Conservation (phyloP, 2,797 vertebrate species). For the Characodon lateralis region DNA sequence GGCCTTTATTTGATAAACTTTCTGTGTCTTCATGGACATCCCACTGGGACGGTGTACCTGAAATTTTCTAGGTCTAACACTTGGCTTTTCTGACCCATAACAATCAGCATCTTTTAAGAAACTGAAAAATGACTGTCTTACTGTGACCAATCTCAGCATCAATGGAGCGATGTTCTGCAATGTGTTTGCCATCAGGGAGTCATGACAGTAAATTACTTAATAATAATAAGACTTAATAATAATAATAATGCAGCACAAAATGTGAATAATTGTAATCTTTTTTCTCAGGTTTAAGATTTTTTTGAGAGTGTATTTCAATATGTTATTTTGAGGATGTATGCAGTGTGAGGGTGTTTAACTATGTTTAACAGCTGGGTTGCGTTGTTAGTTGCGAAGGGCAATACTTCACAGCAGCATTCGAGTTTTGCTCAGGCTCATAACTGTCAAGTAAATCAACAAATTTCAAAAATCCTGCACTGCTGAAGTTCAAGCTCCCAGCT, state of each 20-base stretch:
- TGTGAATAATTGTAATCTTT: neutral
- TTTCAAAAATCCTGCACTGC: conserved; percentile 25
- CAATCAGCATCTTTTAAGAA: too few relatives aligned
- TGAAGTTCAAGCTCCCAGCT: conserved; percentile 18
- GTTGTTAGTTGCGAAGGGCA: conserved; percentile 27
- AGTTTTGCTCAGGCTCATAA: conserved; percentile 35
- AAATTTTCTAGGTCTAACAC: neutral
- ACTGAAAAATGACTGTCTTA: neutral
- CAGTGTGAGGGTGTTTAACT: conserved; percentile 30
- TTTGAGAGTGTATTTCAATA: conserved; percentile 56
- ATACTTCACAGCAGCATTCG: conserved; percentile 38
- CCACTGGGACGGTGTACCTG: neutral
- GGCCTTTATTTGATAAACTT: too few relatives aligned
- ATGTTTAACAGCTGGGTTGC: conserved; percentile 21
- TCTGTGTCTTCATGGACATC: neutral
- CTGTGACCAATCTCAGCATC: neutral
- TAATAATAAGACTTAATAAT: too few relatives aligned
- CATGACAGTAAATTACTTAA: neutral
- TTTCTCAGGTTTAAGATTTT: neutral
- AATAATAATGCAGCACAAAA: neutral
- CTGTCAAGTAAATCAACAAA: conserved; percentile 38
- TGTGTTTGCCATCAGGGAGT: neutral
- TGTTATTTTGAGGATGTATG: conserved; percentile 37
- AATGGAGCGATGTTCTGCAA: too few relatives aligned
- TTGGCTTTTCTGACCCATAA: too few relatives aligned